These are phyloP conservation scores for Pyrocephalus nanus DNA, from an alignment of 2,797 vertebrate genomes.

Conservation along the genomic window DNA sequence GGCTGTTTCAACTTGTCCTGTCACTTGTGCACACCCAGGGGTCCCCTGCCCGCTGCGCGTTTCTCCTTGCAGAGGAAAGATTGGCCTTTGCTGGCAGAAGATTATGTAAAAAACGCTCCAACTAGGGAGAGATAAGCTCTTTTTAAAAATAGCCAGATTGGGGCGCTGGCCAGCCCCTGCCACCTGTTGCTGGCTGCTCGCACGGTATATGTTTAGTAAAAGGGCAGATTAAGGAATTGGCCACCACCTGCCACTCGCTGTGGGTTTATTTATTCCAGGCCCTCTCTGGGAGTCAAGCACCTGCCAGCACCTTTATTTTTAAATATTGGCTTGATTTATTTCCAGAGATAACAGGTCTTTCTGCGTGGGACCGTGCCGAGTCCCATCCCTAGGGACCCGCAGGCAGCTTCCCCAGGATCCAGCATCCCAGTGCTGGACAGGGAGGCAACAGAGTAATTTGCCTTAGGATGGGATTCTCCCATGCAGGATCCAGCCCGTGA, in stretches of 20 bases:
- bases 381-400: background rate
- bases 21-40: background rate
- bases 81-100: background rate
- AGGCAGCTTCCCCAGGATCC: background rate
- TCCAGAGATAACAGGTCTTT: background rate
- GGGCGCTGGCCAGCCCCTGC: background rate
- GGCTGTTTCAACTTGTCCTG: rapidly evolving
- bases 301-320: conserved; percentile 59
- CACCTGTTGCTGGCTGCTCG: conserved; percentile 51
- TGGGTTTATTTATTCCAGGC: conserved; percentile 44
- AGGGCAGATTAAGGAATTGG: conserved; percentile 37
- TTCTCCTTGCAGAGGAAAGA: background rate
- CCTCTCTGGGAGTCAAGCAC: conserved; percentile 31
- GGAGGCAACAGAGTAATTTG: background rate
- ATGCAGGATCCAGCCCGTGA: rapidly evolving
- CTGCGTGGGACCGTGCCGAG: background rate
- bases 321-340: conserved; percentile 45
- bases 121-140: conserved; percentile 36
- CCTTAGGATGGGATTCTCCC: background rate
- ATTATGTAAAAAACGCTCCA: conserved; percentile 46
- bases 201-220: background rate
- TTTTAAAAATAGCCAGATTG: conserved; percentile 62
- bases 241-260: background rate
- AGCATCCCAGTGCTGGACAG: background rate
- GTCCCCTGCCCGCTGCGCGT: background rate